Evolutionary conservation across 1,140 invertebrate species (phyloP).

Genomic region (Cotesia typhae): DNA sequence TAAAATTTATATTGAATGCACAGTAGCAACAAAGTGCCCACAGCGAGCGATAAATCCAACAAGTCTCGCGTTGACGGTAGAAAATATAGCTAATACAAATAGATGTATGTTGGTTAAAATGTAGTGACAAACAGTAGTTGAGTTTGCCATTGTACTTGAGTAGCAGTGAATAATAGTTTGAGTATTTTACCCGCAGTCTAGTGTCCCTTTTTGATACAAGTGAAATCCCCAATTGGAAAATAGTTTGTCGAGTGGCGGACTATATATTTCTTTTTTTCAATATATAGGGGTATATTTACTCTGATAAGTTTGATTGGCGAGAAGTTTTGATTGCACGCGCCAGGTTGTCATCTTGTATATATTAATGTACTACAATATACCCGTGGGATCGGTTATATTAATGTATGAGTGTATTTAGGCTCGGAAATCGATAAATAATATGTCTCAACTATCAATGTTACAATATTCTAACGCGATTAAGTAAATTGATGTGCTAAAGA

Average conservation of each 20-base stretch:
- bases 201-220: constrained; percentile 36
- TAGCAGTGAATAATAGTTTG: constrained; percentile 14
- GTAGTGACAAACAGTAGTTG: constrained; percentile 29
- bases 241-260: constrained; percentile 9
- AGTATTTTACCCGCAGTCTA: constrained; percentile 25
- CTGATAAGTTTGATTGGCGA: background rate
- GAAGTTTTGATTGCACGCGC: constrained; percentile 16
- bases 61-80: constrained; percentile 15
- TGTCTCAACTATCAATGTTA: constrained; percentile 40
- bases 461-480: constrained; percentile 46
- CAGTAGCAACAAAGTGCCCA: constrained; percentile 28
- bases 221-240: constrained; percentile 25
- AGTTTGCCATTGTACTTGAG: too few species aligned
- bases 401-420: constrained; percentile 42
- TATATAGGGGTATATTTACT: constrained; percentile 54
- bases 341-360: constrained; percentile 24
- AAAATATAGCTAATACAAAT: constrained; percentile 26
- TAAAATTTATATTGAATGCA: background rate
- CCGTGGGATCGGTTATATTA: constrained; percentile 50
- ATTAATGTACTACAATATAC: constrained; percentile 57
- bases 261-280: constrained; percentile 11
- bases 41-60: constrained; percentile 23
- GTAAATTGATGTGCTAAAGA: constrained; percentile 58
- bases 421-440: constrained; percentile 12
- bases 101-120: background rate